Base-by-base conservation (phyloP, 2,113 vertebrate genomes). In the Geococcyx californianus region DNA sequence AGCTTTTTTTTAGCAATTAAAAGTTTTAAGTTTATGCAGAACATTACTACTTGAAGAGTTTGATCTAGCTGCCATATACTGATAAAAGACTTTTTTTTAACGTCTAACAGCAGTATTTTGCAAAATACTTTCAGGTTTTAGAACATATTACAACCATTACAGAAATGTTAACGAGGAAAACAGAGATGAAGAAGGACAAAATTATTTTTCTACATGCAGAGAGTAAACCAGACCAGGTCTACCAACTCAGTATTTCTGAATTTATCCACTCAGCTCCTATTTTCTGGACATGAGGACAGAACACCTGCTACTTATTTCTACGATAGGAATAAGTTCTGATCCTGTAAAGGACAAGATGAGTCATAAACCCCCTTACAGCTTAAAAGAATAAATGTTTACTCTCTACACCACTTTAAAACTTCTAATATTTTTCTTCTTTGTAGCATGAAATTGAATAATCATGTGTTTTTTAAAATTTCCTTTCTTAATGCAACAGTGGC, bases 211-310 rank as follows among this genome's bases (percentile, higher is more conserved):
- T 82, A 34, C 33, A 74, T 68, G 19, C n/a, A 56, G 44, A 34
- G 0, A 25, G 33, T 36, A 54, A 82, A 59, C 4, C 82, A 31
- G 26, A 80, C 52, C 6, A 64, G 12, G 36, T 33, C 29, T 72
- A 76, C 36, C 28, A 63, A 11, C 15, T 75, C 36, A 70, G 47
- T 40, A 84, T 67, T 93, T 62, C 78, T 78, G 38, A 90, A 92
- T 88, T 91, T 85, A 66, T 95, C 52, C 91, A 93, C 28, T 91
- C 83, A 84, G 92, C 33, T 92, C 64, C 52, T 69, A 82, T 84
- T 87, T 94, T 93, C 68, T 89, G 28, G 28, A 21, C 23, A 58
- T 29, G 47, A 94, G 60, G 18, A 90, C 31, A 40, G 81, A 94
- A 28, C 51, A 59, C 10, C 15, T 66, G 68, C 19, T 69, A 28